Percentiles rank a stretch among this genome's conserved stretches.
Evolutionary conservation across 1,140 invertebrate genomes (phyloP).

Genomic region (Drosophila ambigua): DNA sequence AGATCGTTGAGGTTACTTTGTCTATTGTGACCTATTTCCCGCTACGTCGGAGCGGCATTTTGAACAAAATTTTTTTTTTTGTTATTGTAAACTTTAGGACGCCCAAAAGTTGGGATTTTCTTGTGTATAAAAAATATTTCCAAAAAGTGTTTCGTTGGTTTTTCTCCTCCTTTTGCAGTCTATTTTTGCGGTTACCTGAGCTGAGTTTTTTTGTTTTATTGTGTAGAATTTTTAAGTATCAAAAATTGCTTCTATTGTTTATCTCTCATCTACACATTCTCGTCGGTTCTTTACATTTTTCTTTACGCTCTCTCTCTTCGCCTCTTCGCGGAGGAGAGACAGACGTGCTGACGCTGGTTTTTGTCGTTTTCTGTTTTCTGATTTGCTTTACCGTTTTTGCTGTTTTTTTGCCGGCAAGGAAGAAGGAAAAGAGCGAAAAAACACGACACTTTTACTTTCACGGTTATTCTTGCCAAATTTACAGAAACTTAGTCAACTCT

Average conservation of each 20-base stretch:
- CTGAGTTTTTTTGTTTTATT: constrained; percentile 33
- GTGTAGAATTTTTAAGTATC: constrained; percentile 44
- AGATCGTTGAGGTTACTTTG: background rate
- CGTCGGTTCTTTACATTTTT: constrained; percentile 51
- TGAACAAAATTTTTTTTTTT: constrained; percentile 2
- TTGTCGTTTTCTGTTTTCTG: constrained; percentile 5
- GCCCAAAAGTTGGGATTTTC: constrained; percentile 15
- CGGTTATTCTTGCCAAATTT: constrained; percentile 14
- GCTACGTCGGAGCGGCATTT: constrained; percentile 19
- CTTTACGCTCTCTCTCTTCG: background rate
- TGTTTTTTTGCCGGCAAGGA: constrained; percentile 36
- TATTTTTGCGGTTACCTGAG: constrained; percentile 40
- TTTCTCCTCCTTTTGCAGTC: constrained; percentile 26
- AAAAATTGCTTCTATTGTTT: constrained; percentile 40
- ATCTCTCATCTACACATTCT: constrained; percentile 44
- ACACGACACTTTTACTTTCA: constrained; percentile 7
- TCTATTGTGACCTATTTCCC: no score
- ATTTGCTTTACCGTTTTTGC: constrained; percentile 15
- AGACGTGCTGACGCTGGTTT: constrained; percentile 12
- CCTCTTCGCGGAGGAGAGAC: no score
- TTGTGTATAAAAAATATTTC: constrained; percentile 45
- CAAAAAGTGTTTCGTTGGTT: constrained; percentile 17
- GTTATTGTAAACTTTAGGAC: constrained; percentile 6
- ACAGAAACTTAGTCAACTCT: no score
- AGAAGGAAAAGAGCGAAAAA: constrained; percentile 10